Evolutionary conservation across 2,888 invertebrate species (phyloP).

Genomic region (Acrocera orbiculus): DNA sequence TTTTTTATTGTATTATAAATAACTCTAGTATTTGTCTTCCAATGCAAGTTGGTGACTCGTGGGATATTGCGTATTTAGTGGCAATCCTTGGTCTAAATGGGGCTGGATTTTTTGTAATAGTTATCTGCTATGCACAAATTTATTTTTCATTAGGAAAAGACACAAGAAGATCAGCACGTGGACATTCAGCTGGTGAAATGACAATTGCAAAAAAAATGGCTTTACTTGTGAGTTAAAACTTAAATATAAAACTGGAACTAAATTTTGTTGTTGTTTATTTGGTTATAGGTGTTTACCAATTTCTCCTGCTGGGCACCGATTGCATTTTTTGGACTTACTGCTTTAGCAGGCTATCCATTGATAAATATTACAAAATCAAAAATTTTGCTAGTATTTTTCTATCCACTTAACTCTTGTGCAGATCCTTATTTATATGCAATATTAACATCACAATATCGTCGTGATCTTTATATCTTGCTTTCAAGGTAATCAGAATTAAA

Average conservation of each 20-base stretch:
- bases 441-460: conserved; percentile 68
- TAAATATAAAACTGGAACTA: too few relatives aligned
- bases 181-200: conserved; percentile 39
- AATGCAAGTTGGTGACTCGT: conserved; percentile 53
- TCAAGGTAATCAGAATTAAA: conserved; percentile 34
- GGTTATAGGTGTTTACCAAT: conserved; percentile 47
- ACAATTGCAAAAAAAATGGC: conserved; percentile 82
- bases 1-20: too few relatives aligned
- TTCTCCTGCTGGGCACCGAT: conserved; percentile 76
- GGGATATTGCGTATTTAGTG: conserved; percentile 57
- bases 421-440: conserved; percentile 88
- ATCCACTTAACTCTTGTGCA: conserved; percentile 80
- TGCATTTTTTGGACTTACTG: conserved; percentile 74
- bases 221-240: conserved; percentile 40
- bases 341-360: conserved; percentile 64
- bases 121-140: conserved; percentile 71
- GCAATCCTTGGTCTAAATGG: conserved; percentile 59
- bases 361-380: conserved; percentile 68
- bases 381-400: conserved; percentile 74
- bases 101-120: conserved; percentile 64
- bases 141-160: conserved; percentile 62
- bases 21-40: conserved; percentile 84
- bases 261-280: background rate
- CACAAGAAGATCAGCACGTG: conserved; percentile 37
- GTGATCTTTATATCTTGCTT: conserved; percentile 50